Percentiles rank a stretch among this genome's conserved stretches.
These are phyloP conservation scores for Melipona beecheii DNA, from an alignment of 2,888 invertebrate species.

Conservation along the genomic window DNA sequence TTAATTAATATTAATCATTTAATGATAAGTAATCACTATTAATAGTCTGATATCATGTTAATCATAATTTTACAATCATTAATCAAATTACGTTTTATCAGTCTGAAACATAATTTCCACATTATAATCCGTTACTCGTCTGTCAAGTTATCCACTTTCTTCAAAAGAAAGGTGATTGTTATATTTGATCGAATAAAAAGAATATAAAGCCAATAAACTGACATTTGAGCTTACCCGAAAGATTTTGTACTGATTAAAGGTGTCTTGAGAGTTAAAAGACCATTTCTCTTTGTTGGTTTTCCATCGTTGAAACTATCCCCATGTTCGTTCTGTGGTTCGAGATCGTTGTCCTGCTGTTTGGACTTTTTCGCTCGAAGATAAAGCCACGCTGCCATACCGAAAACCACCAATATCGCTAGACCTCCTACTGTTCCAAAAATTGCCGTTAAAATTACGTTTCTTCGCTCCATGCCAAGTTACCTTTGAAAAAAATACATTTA, in stretches of 20 bases:
- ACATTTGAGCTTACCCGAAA: conserved; percentile 87
- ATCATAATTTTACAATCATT: too few species aligned
- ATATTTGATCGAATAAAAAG: neutral
- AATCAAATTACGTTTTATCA: neutral
- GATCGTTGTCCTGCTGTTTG: conserved; percentile 86
- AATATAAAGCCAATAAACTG: neutral
- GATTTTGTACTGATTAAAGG: conserved; percentile 91
- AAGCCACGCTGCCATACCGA: conserved; percentile 86
- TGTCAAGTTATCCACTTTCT: neutral
- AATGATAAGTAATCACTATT: too few species aligned
- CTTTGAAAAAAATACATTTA: conserved; percentile 82
- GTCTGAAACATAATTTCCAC: neutral
- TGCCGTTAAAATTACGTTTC: conserved; percentile 88
- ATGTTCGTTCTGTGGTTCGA: conserved; percentile 86
- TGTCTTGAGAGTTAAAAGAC: conserved; percentile 89
- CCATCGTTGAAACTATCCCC: conserved; percentile 84
- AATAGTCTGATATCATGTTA: too few species aligned
- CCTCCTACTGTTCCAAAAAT: conserved; percentile 88
- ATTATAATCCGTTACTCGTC: neutral
- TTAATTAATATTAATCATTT: too few species aligned
- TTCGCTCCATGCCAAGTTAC: conserved; percentile 88
- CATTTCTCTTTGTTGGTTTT: conserved; percentile 86
- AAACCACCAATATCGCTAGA: conserved; percentile 85
- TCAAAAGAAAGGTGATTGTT: neutral
- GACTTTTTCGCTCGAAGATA: conserved; percentile 86